A percentile compares a stretch with the other conserved stretches of the same genome.
These are phyloP conservation scores for Rhingia rostrata DNA, from an alignment of 2,888 invertebrate genomes.

Conservation along the genomic window DNA sequence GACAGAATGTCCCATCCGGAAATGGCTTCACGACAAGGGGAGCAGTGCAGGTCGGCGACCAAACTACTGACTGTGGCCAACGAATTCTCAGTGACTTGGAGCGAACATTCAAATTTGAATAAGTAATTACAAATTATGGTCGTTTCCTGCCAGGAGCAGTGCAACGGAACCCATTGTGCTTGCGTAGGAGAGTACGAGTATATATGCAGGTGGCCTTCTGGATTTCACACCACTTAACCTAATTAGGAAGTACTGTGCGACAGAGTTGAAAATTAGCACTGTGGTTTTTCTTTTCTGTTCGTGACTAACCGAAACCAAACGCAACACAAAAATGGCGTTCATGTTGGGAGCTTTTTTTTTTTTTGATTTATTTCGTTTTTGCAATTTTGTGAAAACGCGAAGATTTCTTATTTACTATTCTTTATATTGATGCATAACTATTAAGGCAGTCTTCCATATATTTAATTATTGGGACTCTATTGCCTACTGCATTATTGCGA, in stretches of 20 bases:
- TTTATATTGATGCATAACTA: background rate
- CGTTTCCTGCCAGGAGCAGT: conserved; percentile 67
- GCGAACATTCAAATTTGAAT: conserved; percentile 71
- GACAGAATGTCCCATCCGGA: conserved; percentile 30
- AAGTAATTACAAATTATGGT: conserved; percentile 74
- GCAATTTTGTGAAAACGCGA: background rate
- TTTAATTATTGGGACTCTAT: too few species aligned
- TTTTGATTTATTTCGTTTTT: conserved; percentile 7
- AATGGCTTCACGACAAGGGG: background rate
- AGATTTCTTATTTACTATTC: background rate
- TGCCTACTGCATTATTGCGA: too few species aligned
- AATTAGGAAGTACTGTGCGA: conserved; percentile 70
- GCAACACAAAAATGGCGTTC: conserved; percentile 38
- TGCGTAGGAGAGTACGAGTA: conserved; percentile 18
- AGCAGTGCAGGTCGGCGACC: too few species aligned
- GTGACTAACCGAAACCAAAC: conserved; percentile 41
- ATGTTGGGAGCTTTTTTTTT: conserved; percentile 21
- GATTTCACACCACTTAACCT: conserved; percentile 74
- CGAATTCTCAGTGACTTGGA: conserved; percentile 57
- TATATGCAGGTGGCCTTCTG: conserved; percentile 44
- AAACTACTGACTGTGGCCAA: conserved; percentile 8
- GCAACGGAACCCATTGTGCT: conserved; percentile 56
- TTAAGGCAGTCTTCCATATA: background rate
- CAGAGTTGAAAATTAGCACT: conserved; percentile 72
- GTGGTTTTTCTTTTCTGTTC: conserved; percentile 62